Evolutionary conservation across 2,797 vertebrate species (phyloP).

Genomic region (Manis javanica): DNA sequence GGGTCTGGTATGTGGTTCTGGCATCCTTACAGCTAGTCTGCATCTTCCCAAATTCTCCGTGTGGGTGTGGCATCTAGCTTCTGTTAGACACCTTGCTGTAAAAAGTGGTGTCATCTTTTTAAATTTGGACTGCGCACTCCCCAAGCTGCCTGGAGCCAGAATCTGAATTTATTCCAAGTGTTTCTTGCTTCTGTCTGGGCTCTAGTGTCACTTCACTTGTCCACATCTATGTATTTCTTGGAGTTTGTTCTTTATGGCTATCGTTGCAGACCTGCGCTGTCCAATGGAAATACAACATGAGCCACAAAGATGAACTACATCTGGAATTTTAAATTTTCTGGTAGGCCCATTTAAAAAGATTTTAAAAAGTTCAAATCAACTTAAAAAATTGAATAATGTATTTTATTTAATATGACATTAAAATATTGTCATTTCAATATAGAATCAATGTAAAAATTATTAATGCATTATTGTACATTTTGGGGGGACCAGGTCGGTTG

Average conservation of each 20-base stretch:
- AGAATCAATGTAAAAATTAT: not conserved
- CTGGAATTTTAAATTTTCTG: not conserved
- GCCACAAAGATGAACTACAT: not conserved
- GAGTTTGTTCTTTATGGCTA: not conserved
- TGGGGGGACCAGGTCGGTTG: not conserved
- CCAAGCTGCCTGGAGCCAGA: constrained; percentile 53
- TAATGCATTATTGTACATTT: not conserved
- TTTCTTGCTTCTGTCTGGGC: not conserved
- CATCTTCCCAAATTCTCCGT: not conserved
- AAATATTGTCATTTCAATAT: not conserved
- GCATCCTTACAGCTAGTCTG: not conserved
- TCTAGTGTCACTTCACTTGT: not conserved
- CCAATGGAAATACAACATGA: not conserved
- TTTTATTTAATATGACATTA: constrained; percentile 17
- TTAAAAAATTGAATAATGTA: constrained; percentile 12
- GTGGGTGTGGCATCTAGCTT: not conserved
- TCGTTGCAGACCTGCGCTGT: not conserved
- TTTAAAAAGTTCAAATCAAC: not conserved
- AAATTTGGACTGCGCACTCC: not conserved
- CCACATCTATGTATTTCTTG: not conserved
- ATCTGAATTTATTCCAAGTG: constrained; percentile 40
- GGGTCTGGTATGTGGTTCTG: not conserved
- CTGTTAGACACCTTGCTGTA: not conserved
- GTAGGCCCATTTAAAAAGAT: not conserved
- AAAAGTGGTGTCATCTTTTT: not conserved